phyloP scores from a whole-genome alignment of 2,888 invertebrate species.

The Meghimatium bilineatum region DNA sequence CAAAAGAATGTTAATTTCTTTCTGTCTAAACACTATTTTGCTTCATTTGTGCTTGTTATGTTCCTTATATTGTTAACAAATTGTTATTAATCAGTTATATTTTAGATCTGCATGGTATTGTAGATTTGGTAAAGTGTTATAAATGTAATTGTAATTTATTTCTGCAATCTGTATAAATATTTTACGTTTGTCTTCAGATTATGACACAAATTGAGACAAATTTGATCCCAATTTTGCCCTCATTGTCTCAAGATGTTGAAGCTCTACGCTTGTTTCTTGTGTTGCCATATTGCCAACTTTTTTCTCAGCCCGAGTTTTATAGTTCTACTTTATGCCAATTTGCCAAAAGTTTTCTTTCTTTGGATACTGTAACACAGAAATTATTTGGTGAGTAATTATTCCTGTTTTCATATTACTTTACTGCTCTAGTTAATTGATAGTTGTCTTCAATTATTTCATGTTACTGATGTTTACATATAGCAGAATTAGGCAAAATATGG shows the following conservation, averaged over 20 bases:
- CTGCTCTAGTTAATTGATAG: not conserved
- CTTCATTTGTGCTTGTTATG: not conserved
- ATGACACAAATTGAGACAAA: slow-evolving; percentile 57
- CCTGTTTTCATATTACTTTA: not conserved
- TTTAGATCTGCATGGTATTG: not conserved
- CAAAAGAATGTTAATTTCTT: too few relatives aligned
- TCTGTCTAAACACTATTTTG: too few relatives aligned
- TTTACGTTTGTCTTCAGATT: slow-evolving; percentile 55
- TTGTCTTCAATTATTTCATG: not conserved
- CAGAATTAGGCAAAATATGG: too few relatives aligned
- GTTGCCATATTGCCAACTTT: slow-evolving; percentile 90
- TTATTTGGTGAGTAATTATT: slow-evolving; percentile 80
- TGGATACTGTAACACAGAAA: slow-evolving; percentile 84
- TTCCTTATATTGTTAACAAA: not conserved
- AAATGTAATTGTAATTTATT: not conserved
- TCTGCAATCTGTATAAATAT: not conserved
- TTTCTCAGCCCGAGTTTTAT: slow-evolving; percentile 86
- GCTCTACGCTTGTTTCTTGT: slow-evolving; percentile 88
- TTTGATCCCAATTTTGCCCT: slow-evolving; percentile 62
- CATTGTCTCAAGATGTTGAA: slow-evolving; percentile 85
- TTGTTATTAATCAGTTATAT: not conserved
- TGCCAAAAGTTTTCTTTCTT: slow-evolving; percentile 83
- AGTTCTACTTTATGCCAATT: slow-evolving; percentile 84
- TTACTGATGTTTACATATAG: not conserved
- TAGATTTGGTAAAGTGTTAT: not conserved